A percentile compares a stretch with the other conserved stretches of the same genome.
phyloP scores from a whole-genome alignment of 2,797 vertebrate species.

The Xenops minutus region DNA sequence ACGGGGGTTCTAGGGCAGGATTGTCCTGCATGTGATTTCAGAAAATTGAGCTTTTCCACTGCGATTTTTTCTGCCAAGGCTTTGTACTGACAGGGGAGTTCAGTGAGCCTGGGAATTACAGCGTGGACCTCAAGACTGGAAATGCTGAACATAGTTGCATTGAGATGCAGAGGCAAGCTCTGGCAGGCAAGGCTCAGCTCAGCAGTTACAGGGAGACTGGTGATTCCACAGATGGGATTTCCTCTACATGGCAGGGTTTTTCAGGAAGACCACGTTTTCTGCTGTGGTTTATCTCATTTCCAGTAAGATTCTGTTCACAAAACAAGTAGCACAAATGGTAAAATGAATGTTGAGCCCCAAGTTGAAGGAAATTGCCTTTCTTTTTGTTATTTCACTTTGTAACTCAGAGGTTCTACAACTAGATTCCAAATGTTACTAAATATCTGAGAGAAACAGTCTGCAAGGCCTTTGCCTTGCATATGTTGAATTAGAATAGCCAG shows the following conservation, averaged over 20 bases:
- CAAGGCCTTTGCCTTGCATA: not conserved
- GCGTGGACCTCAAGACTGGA: rapidly evolving
- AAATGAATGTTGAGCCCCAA: not conserved
- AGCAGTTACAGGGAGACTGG: not conserved
- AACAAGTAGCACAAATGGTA: not conserved
- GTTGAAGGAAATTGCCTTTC: not conserved
- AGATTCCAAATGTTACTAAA: not conserved
- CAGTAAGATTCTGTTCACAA: not conserved
- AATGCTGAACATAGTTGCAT: rapidly evolving
- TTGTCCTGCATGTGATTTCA: not conserved
- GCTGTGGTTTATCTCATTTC: not conserved
- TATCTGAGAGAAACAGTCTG: not conserved
- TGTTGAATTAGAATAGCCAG: not conserved
- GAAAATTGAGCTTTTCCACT: not conserved
- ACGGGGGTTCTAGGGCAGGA: not conserved
- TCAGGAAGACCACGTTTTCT: not conserved
- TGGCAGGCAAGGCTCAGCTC: not conserved
- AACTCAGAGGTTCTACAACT: not conserved
- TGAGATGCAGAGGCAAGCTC: not conserved
- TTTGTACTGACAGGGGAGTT: not conserved
- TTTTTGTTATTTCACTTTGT: not conserved
- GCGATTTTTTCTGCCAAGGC: not conserved
- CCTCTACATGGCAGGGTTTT: not conserved
- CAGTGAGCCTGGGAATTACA: not conserved
- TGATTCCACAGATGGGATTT: not conserved